These are phyloP conservation scores for Eulemur albifrons DNA, from an alignment of 2,797 vertebrate species.

Conservation along the genomic window DNA sequence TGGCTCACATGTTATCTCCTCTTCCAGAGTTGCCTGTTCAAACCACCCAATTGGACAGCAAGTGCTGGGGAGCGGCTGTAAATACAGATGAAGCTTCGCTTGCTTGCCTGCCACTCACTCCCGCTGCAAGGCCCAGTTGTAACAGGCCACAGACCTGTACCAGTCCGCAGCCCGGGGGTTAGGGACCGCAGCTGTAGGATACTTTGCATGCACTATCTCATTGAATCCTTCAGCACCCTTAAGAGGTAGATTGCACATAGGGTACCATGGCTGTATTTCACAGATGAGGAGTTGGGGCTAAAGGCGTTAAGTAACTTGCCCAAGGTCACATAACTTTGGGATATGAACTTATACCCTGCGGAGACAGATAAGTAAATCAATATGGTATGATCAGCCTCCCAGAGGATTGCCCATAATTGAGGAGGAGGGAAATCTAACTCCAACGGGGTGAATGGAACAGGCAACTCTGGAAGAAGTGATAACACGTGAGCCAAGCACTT, in stretches of 20 bases:
- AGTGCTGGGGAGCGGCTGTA: no score
- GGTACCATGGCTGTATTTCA: not conserved
- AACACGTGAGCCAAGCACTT: not conserved
- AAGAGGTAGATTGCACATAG: not conserved
- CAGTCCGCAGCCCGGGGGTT: no score
- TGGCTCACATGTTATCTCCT: not conserved
- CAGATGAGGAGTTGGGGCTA: not conserved
- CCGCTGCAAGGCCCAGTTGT: no score
- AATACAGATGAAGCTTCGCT: no score
- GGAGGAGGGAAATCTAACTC: not conserved
- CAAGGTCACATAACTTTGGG: constrained; percentile 3
- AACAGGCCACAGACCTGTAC: no score
- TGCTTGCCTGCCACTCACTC: no score
- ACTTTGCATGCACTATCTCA: not conserved
- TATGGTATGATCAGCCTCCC: not conserved
- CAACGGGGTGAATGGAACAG: not conserved
- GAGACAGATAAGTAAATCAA: not conserved
- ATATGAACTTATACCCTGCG: not conserved
- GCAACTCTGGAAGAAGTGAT: not conserved
- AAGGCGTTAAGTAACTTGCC: not conserved
- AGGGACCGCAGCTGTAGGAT: not conserved
- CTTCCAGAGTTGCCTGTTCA: not conserved
- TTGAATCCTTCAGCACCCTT: not conserved
- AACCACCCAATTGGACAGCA: not conserved
- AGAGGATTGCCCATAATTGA: not conserved